phyloP scores from a whole-genome alignment of 2,113 vertebrate genomes.

The Marmota monax region DNA sequence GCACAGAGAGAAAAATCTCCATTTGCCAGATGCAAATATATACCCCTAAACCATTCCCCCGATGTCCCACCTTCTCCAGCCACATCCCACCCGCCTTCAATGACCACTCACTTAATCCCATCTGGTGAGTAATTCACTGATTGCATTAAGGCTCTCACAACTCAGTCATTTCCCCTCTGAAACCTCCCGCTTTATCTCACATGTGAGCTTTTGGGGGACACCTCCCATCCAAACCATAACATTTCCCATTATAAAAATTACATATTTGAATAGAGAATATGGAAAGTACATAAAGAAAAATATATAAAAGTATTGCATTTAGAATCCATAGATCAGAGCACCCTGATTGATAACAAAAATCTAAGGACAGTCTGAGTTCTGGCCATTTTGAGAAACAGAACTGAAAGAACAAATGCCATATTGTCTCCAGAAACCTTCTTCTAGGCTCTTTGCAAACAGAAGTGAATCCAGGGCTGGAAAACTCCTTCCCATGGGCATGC shows the following conservation, averaged over 20 bases:
- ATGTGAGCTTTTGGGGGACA: too few species aligned
- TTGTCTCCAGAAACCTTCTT: neutral
- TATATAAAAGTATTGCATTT: neutral
- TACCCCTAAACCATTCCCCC: too few species aligned
- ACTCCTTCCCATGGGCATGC: neutral
- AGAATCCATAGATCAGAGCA: neutral
- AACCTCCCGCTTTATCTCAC: too few species aligned
- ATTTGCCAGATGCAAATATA: too few species aligned
- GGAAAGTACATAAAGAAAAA: neutral
- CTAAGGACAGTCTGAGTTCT: neutral
- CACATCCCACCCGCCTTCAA: too few species aligned
- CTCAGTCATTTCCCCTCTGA: too few species aligned
- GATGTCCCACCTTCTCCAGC: too few species aligned
- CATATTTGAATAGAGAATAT: neutral
- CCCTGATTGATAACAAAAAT: neutral
- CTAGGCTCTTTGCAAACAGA: neutral
- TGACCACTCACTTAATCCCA: too few species aligned
- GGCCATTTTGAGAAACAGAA: neutral
- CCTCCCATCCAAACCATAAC: too few species aligned
- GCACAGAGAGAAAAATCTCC: too few species aligned
- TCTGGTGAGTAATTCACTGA: too few species aligned
- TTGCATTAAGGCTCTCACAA: too few species aligned
- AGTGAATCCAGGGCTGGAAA: neutral
- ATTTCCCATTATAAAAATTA: neutral
- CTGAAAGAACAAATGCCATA: neutral